Evolutionary conservation across 2,797 vertebrate genomes (phyloP), one percentile per base, ranked within the genome.

Genomic region (Coilia nasus): DNA sequence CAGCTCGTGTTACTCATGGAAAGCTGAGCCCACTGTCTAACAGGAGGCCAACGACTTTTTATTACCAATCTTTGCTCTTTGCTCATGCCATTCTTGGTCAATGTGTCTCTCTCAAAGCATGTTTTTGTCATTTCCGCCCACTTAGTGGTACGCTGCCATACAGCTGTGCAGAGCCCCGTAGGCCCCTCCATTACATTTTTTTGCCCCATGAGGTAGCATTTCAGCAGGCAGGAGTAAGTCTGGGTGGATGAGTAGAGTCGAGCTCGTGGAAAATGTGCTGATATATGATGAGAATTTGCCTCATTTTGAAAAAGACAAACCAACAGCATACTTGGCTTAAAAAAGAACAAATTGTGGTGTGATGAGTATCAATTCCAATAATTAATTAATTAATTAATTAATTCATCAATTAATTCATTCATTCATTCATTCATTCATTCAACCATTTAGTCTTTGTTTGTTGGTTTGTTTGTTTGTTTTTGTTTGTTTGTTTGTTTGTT

Each of bases 61-160:
- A 44, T 21, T 78, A 2, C 71, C 7, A 75, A 35, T 21, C 31
- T 78, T 6, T 78, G 35, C 35, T 21, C 31, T 78, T 6, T 78
- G 35, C 35, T 78, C 10, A 78, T 44, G 44, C 35, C 35, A 17
- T 78, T 78, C 31, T 78, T 21, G 71, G 71, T 78, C 71, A 78
- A 17, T 41, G 17, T 44, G 71, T 19, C 17, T 78, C 5, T 44
- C 19, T 78, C 44, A 17, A 78, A 78, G 71, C 44, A 44, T 78
- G 71, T 78, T 78, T 78, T 78, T 21, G 71, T 44, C 6, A 21
- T 78, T 41, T 78, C 71, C 71, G 41, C 71, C 71, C 71, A 78
- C 71, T 10, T 35, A 44, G 15, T 78, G 35, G 17, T n/a, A 44
- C 7, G 21, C 35, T 78, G 19, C 35, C 71, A 44, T 78, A 78